These are phyloP conservation scores for Elgaria multicarinata DNA, from an alignment of 2,113 vertebrate species.

Conservation along the genomic window DNA sequence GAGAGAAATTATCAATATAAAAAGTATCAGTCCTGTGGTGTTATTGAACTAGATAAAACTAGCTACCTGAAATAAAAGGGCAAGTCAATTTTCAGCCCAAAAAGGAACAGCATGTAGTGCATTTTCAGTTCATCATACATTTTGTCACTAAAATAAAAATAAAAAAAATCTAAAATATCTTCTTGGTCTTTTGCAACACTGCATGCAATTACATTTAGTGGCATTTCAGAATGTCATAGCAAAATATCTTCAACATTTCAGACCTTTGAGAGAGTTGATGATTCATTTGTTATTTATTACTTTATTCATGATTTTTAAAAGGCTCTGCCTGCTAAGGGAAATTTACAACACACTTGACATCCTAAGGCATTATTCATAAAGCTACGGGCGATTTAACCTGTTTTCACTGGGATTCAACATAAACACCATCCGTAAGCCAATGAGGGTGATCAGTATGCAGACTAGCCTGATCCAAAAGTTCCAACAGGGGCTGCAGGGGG, in stretches of 20 bases:
- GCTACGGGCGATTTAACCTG: not conserved
- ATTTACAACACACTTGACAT: not conserved
- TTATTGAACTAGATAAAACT: slow-evolving; percentile 36
- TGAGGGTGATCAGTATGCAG: not conserved
- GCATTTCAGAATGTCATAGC: slow-evolving; percentile 19
- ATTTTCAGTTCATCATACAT: slow-evolving; percentile 32
- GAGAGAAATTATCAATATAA: not conserved
- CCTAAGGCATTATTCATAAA: slow-evolving; percentile 12
- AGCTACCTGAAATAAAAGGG: slow-evolving; percentile 7
- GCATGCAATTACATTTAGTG: slow-evolving; percentile 11
- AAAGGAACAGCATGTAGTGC: not conserved
- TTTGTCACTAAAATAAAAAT: not conserved
- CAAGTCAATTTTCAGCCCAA: slow-evolving; percentile 4
- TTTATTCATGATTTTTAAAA: slow-evolving; percentile 4
- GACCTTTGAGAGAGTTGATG: slow-evolving; percentile 22
- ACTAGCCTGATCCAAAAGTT: not conserved
- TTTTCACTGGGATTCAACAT: slow-evolving; percentile 9
- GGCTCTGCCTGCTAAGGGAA: not conserved
- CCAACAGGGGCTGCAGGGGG: not conserved
- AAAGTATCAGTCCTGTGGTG: slow-evolving; percentile 15
- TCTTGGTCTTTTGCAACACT: not conserved
- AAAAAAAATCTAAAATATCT: not conserved
- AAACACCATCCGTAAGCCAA: not conserved
- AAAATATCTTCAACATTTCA: slow-evolving; percentile 33
- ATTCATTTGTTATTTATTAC: slow-evolving; percentile 24